A percentile compares a stretch with the other conserved stretches of the same genome.
phyloP scores from a whole-genome alignment of 2,888 invertebrate species.

The Ethmia dodecea region DNA sequence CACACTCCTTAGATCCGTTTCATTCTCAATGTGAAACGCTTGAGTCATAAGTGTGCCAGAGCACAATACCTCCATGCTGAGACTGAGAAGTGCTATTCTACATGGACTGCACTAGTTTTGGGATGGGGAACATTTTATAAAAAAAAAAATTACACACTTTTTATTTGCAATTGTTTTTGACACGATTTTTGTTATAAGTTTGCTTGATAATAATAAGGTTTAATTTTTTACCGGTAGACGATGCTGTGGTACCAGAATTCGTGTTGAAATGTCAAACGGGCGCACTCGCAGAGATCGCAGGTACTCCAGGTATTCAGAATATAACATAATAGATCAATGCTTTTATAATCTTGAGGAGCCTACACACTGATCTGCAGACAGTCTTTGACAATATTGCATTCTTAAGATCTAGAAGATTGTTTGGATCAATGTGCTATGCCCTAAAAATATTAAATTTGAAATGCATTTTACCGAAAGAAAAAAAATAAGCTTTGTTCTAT shows the following conservation, averaged over 20 bases:
- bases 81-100: constrained; percentile 47
- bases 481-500: no score
- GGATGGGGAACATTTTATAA: constrained; percentile 64
- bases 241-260: constrained; percentile 92
- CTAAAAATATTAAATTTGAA: neutral
- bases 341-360: constrained; percentile 13
- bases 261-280: constrained; percentile 96
- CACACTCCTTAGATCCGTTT: constrained; percentile 77
- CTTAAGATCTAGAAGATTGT: no score
- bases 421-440: neutral
- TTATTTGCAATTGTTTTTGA: neutral
- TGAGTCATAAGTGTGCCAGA: constrained; percentile 77
- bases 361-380: constrained; percentile 6
- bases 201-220: neutral
- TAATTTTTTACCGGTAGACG: constrained; percentile 72
- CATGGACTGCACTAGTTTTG: constrained; percentile 44
- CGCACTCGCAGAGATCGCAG: constrained; percentile 86
- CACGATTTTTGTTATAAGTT: neutral
- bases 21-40: constrained; percentile 66
- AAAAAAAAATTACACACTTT: neutral
- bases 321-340: no score
- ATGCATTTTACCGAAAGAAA: neutral
- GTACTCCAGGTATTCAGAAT: constrained; percentile 39
- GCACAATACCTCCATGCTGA: constrained; percentile 60
- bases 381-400: no score